These are phyloP conservation scores for Chrysina gloriosa DNA, from an alignment of 2,888 invertebrate species.

Conservation along the genomic window DNA sequence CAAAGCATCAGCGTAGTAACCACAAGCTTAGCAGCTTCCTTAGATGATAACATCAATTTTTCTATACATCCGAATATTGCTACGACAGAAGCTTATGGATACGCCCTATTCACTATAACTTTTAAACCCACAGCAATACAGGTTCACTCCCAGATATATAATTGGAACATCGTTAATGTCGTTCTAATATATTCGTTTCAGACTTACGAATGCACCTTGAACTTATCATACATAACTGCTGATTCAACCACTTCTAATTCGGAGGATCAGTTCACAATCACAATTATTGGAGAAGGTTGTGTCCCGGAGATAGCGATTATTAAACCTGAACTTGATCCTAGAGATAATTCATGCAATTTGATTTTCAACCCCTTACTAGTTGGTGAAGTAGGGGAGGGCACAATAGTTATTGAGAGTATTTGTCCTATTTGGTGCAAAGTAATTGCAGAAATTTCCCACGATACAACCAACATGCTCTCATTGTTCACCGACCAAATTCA, in stretches of 20 bases:
- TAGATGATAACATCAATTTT: conserved; percentile 54
- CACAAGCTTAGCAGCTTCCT: conserved; percentile 45
- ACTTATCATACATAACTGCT: conserved; percentile 50
- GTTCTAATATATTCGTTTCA: conserved; percentile 44
- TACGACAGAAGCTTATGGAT: conserved; percentile 60
- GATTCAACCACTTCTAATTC: not conserved
- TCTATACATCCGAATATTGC: conserved; percentile 55
- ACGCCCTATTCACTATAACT: conserved; percentile 57
- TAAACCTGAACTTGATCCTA: conserved; percentile 55
- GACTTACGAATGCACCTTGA: conserved; percentile 55
- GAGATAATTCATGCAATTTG: conserved; percentile 52
- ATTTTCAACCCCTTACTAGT: conserved; percentile 60
- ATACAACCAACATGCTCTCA: conserved; percentile 49
- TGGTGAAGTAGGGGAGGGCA: conserved; percentile 49
- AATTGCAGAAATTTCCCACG: conserved; percentile 60
- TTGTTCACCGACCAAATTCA: conserved; percentile 20
- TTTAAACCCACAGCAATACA: conserved; percentile 64
- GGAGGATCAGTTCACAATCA: conserved; percentile 51
- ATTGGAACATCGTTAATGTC: not conserved
- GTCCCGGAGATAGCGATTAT: conserved; percentile 63
- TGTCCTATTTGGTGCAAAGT: conserved; percentile 62
- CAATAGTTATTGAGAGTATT: conserved; percentile 61
- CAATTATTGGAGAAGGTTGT: conserved; percentile 63
- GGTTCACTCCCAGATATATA: conserved; percentile 52
- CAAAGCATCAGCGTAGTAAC: conserved; percentile 63